phyloP scores from a whole-genome alignment of 2,113 vertebrate genomes.

The Chlamydotis undulata region DNA sequence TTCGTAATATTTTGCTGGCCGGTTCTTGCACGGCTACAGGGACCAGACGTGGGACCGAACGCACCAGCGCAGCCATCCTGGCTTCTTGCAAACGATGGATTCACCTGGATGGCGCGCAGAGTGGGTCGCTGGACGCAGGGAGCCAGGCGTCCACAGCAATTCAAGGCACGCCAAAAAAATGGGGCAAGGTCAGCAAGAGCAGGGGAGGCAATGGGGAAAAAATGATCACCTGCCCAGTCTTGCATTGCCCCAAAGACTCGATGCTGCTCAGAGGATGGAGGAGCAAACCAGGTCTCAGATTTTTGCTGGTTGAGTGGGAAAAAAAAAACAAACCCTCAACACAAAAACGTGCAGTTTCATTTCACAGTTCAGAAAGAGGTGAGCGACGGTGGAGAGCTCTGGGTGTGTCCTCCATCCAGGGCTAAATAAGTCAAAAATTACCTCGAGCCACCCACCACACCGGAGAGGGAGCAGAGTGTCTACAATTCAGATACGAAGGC shows the following conservation, averaged over 20 bases:
- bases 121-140: neutral
- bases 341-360: neutral
- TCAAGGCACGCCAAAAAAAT: neutral
- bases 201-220: neutral
- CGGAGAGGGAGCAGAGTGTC: neutral
- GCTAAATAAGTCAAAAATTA: neutral
- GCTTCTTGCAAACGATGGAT: neutral
- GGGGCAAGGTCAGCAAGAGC: neutral
- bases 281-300: neutral
- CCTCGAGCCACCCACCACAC: neutral
- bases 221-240: fast-evolving
- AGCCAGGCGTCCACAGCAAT: neutral
- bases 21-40: neutral
- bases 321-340: neutral
- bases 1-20: neutral
- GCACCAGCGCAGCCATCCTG: neutral
- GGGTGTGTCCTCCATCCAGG: neutral
- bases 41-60: neutral
- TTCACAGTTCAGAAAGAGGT: neutral
- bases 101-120: neutral
- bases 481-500: neutral
- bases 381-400: neutral
- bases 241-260: neutral
- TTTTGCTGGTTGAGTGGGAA: neutral
- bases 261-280: too few species aligned